Percentiles rank a stretch among this genome's conserved stretches.
phyloP scores from a whole-genome alignment of 2,797 vertebrate species.

The Fistularia tabacaria region DNA sequence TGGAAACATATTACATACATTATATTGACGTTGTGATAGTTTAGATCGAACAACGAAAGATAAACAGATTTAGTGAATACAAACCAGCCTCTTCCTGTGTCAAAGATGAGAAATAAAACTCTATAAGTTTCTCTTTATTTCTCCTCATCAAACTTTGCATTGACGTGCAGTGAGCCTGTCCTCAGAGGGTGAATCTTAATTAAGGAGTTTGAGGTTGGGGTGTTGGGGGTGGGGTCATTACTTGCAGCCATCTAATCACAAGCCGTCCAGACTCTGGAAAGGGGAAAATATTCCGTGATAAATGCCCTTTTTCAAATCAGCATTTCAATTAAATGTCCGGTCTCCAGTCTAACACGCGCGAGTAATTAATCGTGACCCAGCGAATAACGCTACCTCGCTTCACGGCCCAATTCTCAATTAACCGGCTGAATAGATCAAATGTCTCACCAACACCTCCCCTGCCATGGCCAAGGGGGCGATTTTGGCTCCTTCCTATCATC shows the following conservation, averaged over 20 bases:
- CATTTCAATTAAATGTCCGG: conserved; percentile 53
- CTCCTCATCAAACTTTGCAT: conserved; percentile 26
- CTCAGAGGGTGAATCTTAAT: conserved; percentile 55
- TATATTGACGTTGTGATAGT: too few species aligned
- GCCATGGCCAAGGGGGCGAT: background rate
- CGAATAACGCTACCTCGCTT: conserved; percentile 26
- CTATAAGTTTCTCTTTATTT: too few species aligned
- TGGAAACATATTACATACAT: too few species aligned
- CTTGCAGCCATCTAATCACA: conserved; percentile 54
- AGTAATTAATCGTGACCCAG: conserved; percentile 47
- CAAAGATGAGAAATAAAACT: too few species aligned
- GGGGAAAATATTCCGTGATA: conserved; percentile 38
- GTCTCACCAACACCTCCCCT: conserved; percentile 11
- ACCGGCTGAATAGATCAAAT: conserved; percentile 29
- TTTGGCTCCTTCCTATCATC: too few species aligned
- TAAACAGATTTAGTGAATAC: too few species aligned
- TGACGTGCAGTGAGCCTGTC: conserved; percentile 33
- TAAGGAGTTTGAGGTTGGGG: conserved; percentile 22
- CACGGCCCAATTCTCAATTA: conserved; percentile 42
- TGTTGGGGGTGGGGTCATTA: conserved; percentile 44
- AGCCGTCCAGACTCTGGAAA: conserved; percentile 39
- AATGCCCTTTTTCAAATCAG: conserved; percentile 37
- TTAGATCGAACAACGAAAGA: too few species aligned
- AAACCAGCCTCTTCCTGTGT: too few species aligned
- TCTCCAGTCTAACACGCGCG: conserved; percentile 30